phyloP scores from a whole-genome alignment of 2,797 vertebrate genomes.

The Smutsia gigantea region DNA sequence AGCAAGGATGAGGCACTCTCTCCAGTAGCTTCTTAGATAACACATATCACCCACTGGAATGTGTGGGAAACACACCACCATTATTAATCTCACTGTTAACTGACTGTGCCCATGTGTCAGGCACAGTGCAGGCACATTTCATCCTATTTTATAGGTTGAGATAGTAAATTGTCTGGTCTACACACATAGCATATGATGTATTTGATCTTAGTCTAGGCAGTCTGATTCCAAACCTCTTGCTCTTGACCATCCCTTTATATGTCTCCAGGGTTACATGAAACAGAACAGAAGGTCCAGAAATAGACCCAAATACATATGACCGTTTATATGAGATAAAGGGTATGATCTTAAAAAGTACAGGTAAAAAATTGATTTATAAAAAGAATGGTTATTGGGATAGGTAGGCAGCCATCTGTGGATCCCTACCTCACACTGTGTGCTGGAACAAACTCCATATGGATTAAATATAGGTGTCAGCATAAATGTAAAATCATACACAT shows the following conservation, averaged over 20 bases:
- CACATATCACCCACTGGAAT: background rate
- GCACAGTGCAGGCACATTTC: background rate
- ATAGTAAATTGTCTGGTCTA: background rate
- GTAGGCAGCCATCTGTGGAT: background rate
- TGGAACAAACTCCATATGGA: background rate
- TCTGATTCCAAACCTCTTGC: background rate
- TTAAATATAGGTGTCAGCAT: background rate
- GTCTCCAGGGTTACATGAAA: background rate
- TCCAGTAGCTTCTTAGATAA: background rate
- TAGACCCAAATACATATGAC: background rate
- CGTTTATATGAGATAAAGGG: background rate
- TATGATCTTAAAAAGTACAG: conserved; percentile 6
- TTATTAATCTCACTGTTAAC: background rate
- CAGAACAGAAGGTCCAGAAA: conserved; percentile 18
- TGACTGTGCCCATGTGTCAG: background rate
- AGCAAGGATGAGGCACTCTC: background rate
- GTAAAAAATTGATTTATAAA: conserved; percentile 49
- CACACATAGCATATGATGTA: background rate
- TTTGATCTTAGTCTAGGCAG: conserved; percentile 28
- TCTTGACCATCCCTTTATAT: background rate
- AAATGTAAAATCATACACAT: background rate
- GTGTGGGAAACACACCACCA: background rate
- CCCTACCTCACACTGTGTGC: background rate
- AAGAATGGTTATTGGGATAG: background rate
- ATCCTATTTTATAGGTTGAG: background rate